Conservation (phyloP, 2,888 invertebrate species). For the Acheta domesticus region DNA sequence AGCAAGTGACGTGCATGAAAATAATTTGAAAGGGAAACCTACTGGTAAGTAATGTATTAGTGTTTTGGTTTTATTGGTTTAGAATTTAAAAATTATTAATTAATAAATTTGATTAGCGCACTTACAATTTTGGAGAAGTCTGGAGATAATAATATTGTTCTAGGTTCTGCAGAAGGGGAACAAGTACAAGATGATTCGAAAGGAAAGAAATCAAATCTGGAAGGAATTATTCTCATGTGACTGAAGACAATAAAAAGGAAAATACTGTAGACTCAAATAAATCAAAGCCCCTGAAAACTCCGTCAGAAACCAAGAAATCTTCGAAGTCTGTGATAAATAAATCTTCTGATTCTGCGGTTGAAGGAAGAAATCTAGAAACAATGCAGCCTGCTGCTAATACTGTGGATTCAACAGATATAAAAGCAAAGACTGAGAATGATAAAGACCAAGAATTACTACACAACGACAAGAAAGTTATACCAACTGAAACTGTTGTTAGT, state of each 20-base stretch:
- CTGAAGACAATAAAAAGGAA: not conserved
- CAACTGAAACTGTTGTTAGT: not conserved
- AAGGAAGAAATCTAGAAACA: not conserved
- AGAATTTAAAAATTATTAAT: too few species aligned
- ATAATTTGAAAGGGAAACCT: too few species aligned
- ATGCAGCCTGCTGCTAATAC: not conserved
- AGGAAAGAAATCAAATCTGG: not conserved
- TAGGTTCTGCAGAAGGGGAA: too few species aligned
- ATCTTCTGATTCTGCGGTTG: not conserved
- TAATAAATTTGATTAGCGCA: too few species aligned
- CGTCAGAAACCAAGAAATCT: not conserved
- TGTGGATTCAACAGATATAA: too few species aligned
- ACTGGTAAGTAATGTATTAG: too few species aligned
- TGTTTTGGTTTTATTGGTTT: too few species aligned
- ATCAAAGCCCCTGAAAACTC: not conserved
- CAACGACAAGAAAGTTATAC: not conserved
- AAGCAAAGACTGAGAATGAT: not conserved
- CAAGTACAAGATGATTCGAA: not conserved
- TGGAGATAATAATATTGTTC: too few species aligned
- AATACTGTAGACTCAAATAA: not conserved
- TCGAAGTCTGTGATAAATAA: not conserved
- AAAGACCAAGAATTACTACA: not conserved
- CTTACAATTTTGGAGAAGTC: too few species aligned
- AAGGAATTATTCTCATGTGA: not conserved
- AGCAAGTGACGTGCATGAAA: constrained; percentile 5